Conservation (phyloP, 2,113 vertebrate genomes). For the Petrocephalus microphthalmus region DNA sequence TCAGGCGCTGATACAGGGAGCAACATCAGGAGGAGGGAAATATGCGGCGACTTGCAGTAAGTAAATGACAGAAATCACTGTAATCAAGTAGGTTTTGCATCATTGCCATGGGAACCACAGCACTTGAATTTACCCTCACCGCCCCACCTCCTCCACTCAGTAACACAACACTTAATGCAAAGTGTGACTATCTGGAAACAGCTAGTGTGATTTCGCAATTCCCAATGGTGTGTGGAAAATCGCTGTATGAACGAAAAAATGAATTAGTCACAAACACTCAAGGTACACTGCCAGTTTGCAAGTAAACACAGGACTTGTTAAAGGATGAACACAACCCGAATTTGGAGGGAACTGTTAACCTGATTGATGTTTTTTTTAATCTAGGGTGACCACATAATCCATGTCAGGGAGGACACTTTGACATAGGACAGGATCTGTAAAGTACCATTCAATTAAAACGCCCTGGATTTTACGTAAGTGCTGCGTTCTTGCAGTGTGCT, state of each 20-base stretch:
- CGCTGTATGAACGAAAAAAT: not conserved
- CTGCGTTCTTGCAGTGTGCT: not conserved
- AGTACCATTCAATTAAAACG: not conserved
- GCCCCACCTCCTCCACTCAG: not conserved
- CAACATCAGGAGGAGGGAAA: not conserved
- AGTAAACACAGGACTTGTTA: not conserved
- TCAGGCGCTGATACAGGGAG: not conserved
- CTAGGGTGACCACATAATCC: not conserved
- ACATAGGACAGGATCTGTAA: not conserved
- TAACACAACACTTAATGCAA: conserved; percentile 29
- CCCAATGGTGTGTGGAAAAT: not conserved
- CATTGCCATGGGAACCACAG: not conserved
- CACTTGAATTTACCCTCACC: not conserved
- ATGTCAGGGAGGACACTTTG: not conserved
- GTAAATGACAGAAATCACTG: not conserved
- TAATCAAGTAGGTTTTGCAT: not conserved
- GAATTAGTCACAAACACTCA: not conserved
- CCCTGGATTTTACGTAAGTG: not conserved
- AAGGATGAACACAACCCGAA: not conserved
- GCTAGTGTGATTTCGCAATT: not conserved
- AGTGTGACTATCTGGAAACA: conserved; percentile 17
- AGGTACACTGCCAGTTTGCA: not conserved
- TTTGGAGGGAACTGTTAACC: not conserved
- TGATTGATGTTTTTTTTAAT: not conserved
- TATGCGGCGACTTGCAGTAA: no score